Evolutionary conservation across 23 tunicate species (phyloP).

Genomic region (Botrylloides violaceus): DNA sequence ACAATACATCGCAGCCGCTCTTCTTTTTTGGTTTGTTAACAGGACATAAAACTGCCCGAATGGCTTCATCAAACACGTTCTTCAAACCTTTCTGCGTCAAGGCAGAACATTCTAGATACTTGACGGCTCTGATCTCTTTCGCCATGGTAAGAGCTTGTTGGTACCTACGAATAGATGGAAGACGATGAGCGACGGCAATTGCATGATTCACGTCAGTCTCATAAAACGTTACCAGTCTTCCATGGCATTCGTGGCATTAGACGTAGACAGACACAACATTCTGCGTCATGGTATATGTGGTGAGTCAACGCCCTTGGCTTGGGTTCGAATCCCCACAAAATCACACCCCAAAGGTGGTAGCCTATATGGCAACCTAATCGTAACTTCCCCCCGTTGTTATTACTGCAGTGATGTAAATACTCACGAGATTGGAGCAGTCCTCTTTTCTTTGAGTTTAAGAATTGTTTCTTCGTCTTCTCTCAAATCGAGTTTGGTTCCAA

Average conservation of each 20-base stretch:
- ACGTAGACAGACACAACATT: too few species aligned
- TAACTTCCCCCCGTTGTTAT: too few species aligned
- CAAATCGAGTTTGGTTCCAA: slow-evolving; percentile 77
- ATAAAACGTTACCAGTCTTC: too few species aligned
- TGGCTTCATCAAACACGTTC: slow-evolving; percentile 72
- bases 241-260: too few species aligned
- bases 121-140: slow-evolving; percentile 69
- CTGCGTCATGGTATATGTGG: too few species aligned
- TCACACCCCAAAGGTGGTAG: too few species aligned
- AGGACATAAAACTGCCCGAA: slow-evolving; percentile 68
- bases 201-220: too few species aligned
- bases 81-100: slow-evolving; percentile 83
- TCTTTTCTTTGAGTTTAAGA: slow-evolving; percentile 46
- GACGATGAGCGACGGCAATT: too few species aligned
- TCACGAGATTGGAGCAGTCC: slow-evolving; percentile 37
- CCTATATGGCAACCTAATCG: too few species aligned
- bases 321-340: too few species aligned
- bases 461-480: slow-evolving; percentile 81
- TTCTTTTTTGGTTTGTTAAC: slow-evolving; percentile 2
- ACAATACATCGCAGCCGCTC: background rate
- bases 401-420: too few species aligned
- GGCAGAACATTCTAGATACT: slow-evolving; percentile 82
- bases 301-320: too few species aligned
- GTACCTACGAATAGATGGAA: slow-evolving; percentile 5
- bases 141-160: slow-evolving; percentile 60